Base-by-base conservation (phyloP, 1,140 invertebrate genomes). In the Heliconius melpomene region DNA sequence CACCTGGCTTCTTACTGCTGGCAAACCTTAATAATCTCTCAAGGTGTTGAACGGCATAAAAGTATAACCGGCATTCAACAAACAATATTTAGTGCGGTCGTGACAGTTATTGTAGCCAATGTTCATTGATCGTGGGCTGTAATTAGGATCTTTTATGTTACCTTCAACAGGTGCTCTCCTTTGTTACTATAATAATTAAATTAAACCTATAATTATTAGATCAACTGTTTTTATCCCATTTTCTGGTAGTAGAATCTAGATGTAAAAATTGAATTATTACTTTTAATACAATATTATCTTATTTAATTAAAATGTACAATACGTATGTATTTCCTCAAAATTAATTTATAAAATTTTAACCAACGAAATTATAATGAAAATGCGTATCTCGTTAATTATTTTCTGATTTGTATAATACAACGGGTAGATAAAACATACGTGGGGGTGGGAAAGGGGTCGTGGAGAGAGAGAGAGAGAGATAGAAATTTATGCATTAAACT, bases 41-140 rank as follows among this genome's bases (percentile, higher is more conserved):
- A 83, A 83, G 82, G 82, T 83, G 82, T 83, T 79, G 82, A 83
- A 74, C 82, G 79, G 29, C 73, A 74, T 83, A 79, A 81, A 79
- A 83, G 71, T 76, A 81, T 83, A 77, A 83, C 73, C 78, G 77
- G 72, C 79, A 79, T 81, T 81, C 78, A 78, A 83, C 79, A 92
- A 94, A 94, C 90, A 93, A 94, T 94, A 93, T 94, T 94, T 94
- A 93, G 91, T 93, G 90, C 88, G 88, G 86, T 89, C 89, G 89
- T 90, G 93, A 83, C 80, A 82, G 77, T 83, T 94, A 93, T 93
- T 88, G 89, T 89, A 88, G 89, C 86, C 91, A 90, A 93, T 92
- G 90, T 93, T 93, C 90, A 91, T 86, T 86, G 90, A 91, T 92
- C 90, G 88, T 88, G 85, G 85, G 20, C 82, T 82, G 86, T 84